Evolutionary conservation across 2,797 vertebrate genomes (phyloP), one percentile per base, ranked within the genome.

Genomic region (Gymnoscopelus braueri): DNA sequence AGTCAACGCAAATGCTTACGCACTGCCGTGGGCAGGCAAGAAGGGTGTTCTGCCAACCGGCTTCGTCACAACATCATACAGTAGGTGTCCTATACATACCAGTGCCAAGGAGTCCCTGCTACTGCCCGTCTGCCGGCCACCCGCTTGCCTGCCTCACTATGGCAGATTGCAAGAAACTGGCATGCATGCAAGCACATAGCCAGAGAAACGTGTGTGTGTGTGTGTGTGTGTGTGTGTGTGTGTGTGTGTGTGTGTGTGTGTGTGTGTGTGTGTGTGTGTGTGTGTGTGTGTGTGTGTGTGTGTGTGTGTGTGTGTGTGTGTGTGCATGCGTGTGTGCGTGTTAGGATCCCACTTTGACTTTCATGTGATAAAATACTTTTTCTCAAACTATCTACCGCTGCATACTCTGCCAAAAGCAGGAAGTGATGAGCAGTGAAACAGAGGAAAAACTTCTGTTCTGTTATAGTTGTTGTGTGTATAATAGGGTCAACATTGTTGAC

Each of bases 21-120:
- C 88, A 91, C 79, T 75, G 83, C 85, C 76, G 89, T 91, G 87
- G 90, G 91, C 89, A 84, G 84, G 83, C 74, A 61, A 59, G 19
- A 55, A 59, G 70, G 50, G 74, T 87, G 86, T 87, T 85, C 81
- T 85, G 91, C 89, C 89, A 91, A 90, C 57, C 77, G 70, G 78
- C 88, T 86, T 87, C 84, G 88, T 94, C 93, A 91, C 1, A 71
- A 85, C 63, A 77, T 80, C 86, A 84, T 86, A n/a, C n/a, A n/a
- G n/a, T n/a, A 84, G 84, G 86, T 89, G 86, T 88, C 75, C 87
- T 83, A 35, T 6, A 76, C 67, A 71, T 81, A 78, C 71, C 80
- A 39, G 39, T 44, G 39, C 78, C 19, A 2, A 14, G 83, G 87
- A 90, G 88, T 84, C 86, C 85, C 84, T 86, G 76, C 65, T 74